Evolutionary conservation across 2,797 vertebrate species (phyloP), one percentile per base, ranked within the genome.

Genomic region (Australoheros facetus): DNA sequence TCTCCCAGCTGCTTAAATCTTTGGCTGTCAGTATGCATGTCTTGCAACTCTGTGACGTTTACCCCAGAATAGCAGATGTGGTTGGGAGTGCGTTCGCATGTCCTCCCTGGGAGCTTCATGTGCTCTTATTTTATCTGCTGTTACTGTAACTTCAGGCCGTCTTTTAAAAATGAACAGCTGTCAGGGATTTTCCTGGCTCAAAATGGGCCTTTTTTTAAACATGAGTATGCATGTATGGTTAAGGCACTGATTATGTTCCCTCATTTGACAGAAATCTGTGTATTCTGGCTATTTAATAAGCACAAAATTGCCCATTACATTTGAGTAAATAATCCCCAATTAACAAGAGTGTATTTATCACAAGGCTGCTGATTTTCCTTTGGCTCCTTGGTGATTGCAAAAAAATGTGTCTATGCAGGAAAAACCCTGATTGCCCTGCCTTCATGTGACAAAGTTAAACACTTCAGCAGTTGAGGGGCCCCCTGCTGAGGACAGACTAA

Each of bases 1-100:
- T 90, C 87, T 84, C 75, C 76, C 80, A 10, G 59, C 83, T 82
- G 82, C 83, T 78, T 62, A 55, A 73, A 71, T 84, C 80, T 85
- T 51, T 17, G 77, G 59, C 78, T 80, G 88, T 92, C 84, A 80
- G 81, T 57, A 9, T 57, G 58, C 75, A 59, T 42, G 56, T 90
- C 84, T 80, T 57, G n/a, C n/a, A 79, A 71, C 78, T 45, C 80
- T n/a, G 34, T 84, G 71, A 84, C 71, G 10, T 90, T 86, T 87
- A 19, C 77, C 71, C 81, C 54, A 77, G 79, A 87, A 73, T 5
- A 64, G 32, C 84, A 74, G 83, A 76, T 81, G 81, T 58, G 71
- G 72, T 76, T 10, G 2, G 59, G 34, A n/a, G 10, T 28, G 23
- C n/a, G 3, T 75, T 80, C 54, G 11, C 45, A 3, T 55, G 70